Conservation (phyloP, 2,113 vertebrate genomes). For the Cyanoderma ruficeps region DNA sequence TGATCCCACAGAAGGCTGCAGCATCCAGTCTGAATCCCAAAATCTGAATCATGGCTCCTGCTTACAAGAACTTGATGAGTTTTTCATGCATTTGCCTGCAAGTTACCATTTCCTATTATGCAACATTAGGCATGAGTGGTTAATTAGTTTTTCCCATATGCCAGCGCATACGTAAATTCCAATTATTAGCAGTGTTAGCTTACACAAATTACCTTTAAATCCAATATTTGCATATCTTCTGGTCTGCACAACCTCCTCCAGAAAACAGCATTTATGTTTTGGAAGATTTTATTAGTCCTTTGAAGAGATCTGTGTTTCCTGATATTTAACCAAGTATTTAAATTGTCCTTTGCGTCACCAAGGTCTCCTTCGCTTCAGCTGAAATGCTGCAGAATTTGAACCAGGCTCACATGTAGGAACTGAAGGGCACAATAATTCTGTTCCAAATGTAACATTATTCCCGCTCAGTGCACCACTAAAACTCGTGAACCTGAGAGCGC, state of each 20-base stretch:
- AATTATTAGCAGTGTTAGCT: conserved; percentile 6
- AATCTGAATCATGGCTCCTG: background rate
- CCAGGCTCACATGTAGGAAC: background rate
- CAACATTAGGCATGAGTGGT: background rate
- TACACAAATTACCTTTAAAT: conserved; percentile 28
- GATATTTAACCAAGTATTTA: background rate
- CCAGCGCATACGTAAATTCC: background rate
- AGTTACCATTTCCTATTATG: background rate
- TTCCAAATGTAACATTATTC: background rate
- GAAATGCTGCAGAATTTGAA: background rate
- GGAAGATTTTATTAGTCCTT: background rate
- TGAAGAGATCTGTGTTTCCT: background rate
- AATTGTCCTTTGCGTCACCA: background rate
- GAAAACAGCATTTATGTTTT: background rate
- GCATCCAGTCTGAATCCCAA: background rate
- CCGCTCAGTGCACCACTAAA: background rate
- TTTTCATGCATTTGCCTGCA: background rate
- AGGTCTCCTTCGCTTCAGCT: background rate
- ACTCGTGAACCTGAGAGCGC: background rate
- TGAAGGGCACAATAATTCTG: background rate
- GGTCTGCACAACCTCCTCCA: background rate
- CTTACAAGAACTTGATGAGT: background rate
- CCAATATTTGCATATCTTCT: conserved; percentile 6
- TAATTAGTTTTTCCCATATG: conserved; percentile 39
- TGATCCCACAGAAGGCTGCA: background rate